phyloP scores from a whole-genome alignment of 2,113 vertebrate species.

The Pitta sordida region DNA sequence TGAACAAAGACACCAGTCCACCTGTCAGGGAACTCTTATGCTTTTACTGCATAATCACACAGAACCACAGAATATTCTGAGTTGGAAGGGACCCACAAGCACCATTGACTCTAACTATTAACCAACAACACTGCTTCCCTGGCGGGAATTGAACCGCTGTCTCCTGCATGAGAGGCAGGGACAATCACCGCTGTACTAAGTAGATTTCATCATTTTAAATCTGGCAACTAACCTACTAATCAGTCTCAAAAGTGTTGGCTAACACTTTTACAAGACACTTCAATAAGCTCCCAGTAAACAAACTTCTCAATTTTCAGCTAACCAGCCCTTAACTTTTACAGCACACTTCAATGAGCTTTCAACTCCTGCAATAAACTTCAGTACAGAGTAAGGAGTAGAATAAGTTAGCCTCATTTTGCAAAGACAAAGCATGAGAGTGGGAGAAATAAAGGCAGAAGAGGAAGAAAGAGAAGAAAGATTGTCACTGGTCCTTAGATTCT shows the following conservation, averaged over 20 bases:
- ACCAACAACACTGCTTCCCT: too few species aligned
- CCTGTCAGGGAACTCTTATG: not conserved
- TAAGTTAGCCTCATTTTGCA: not conserved
- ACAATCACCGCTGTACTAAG: too few species aligned
- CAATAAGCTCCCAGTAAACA: not conserved
- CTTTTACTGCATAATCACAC: not conserved
- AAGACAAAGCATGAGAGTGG: not conserved
- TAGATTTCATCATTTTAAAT: too few species aligned
- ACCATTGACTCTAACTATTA: too few species aligned
- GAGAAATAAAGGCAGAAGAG: not conserved
- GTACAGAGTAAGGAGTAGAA: not conserved
- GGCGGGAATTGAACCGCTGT: too few species aligned
- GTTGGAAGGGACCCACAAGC: too few species aligned
- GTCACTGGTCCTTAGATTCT: rapidly evolving
- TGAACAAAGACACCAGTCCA: not conserved
- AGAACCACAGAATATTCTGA: too few species aligned
- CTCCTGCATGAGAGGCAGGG: too few species aligned
- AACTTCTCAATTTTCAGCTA: not conserved
- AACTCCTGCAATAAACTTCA: not conserved
- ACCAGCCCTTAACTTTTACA: not conserved
- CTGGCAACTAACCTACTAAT: not conserved
- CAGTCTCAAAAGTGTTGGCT: not conserved
- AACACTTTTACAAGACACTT: not conserved
- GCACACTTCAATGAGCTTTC: not conserved
- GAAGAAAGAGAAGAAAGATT: not conserved